Base-by-base conservation (phyloP, 2,888 invertebrate genomes). In the Ceriagrion tenellum region DNA sequence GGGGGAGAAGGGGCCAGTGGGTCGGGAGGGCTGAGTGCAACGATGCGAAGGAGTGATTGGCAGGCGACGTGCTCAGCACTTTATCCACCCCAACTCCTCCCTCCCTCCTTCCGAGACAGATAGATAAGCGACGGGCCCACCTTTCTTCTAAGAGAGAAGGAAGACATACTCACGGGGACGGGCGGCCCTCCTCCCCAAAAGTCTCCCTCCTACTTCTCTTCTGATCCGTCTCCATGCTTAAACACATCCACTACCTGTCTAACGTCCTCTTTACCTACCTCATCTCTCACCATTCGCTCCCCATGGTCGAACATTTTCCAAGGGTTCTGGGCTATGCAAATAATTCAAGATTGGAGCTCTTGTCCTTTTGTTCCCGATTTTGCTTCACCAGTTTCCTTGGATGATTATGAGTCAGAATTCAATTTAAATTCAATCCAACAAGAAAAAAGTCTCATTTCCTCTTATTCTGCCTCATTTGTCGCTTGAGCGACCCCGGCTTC, bases 51-150 rank as follows among this genome's bases (percentile, higher is more conserved):
- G 40, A 91, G 59, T 91, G 91, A 91, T 91, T 69, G 91, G 91
- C 91, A 91, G 91, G 63, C 91, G 40, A 90, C 90, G 90, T 56
- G 35, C 91, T 91, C 91, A 40, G 63, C 91, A 69, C 91, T 91
- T 63, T 91, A 91, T 91, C 91, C 59, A 26, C 63, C 63, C 59
- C 47, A 8, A 47, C 47, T 47, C 47, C 47, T 47, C 47, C 2
- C 47, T 47, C 47, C 30, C 16, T 30, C 47, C 47, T 2, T n/a
- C n/a, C n/a, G n/a, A n/a, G 6, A 35, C 12, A 91, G 63, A 20
- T 26, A 30, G 91, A 91, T 91, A 91, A 91, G 91, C 30, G 40
- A 91, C 63, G 59, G 91, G 40, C 91, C 40, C 91, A 89, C 89
- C 47, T 81, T n/a, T n/a, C 55, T 55, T 18, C 47, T n/a, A 55